Evolutionary conservation across 1,140 invertebrate genomes (phyloP).

Genomic region (Mylabris phalerata): DNA sequence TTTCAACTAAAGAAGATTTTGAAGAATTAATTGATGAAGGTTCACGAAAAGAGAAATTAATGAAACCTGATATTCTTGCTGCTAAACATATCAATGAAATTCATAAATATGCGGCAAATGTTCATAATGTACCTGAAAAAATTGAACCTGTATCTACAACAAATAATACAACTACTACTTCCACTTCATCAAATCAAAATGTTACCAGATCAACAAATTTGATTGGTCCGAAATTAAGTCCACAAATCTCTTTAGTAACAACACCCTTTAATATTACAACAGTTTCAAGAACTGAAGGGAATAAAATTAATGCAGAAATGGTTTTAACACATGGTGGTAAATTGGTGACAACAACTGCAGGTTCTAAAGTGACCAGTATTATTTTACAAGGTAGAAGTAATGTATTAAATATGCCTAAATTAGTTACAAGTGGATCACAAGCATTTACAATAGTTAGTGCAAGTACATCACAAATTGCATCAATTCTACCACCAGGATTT

Average conservation of each 20-base stretch:
- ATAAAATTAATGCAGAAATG: conserved; percentile 15
- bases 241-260: conserved; percentile 23
- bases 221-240: conserved; percentile 17
- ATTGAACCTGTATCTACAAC: not conserved
- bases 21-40: conserved; percentile 53
- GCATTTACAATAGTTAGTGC: conserved; percentile 39
- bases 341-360: conserved; percentile 20
- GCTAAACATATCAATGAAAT: conserved; percentile 35
- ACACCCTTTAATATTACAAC: too few species aligned
- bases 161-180: not conserved
- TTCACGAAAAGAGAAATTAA: conserved; percentile 45
- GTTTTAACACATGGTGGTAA: conserved; percentile 23
- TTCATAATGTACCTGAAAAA: conserved; percentile 29
- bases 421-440: conserved; percentile 26
- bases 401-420: conserved; percentile 32
- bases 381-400: conserved; percentile 34
- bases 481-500: conserved; percentile 35
- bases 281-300: conserved; percentile 4
- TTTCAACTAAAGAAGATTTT: conserved; percentile 56
- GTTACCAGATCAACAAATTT: conserved; percentile 14
- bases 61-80: conserved; percentile 32
- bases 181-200: not conserved
- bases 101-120: conserved; percentile 34
- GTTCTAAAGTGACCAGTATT: conserved; percentile 31
- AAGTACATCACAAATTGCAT: conserved; percentile 37